Evolutionary conservation across 2,113 vertebrate species (phyloP).

Genomic region (Gnathonemus longibarbis): DNA sequence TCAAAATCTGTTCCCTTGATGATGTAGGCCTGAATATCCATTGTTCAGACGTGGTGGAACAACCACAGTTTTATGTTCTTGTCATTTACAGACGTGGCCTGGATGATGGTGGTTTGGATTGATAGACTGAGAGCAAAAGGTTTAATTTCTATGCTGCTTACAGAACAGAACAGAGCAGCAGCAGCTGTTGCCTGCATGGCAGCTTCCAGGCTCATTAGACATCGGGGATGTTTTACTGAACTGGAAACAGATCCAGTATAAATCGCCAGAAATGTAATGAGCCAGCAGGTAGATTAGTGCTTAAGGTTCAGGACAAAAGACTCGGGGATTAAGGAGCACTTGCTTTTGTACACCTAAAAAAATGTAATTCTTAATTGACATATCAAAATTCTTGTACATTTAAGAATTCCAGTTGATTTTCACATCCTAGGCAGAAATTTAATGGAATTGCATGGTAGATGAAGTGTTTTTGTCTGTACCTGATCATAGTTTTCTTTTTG

Average conservation of each 20-base stretch:
- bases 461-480: not conserved
- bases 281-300: not conserved
- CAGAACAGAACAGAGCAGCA: not conserved
- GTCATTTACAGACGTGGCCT: not conserved
- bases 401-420: conserved; percentile 3
- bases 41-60: not conserved
- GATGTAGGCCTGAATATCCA: not conserved
- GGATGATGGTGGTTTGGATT: not conserved
- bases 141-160: not conserved
- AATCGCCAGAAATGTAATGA: not conserved
- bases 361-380: not conserved
- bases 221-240: not conserved
- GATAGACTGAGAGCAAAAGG: not conserved
- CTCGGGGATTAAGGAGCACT: not conserved
- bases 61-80: not conserved
- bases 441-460: not conserved
- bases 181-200: not conserved
- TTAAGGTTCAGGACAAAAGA: not conserved
- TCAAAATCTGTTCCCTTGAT: not conserved
- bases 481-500: not conserved
- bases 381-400: not conserved
- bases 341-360: not conserved
- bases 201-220: not conserved
- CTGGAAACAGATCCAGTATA: not conserved
- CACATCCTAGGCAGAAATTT: not conserved